Percentiles rank a stretch among this genome's conserved stretches.
Conservation (phyloP, 1,140 invertebrate genomes). For the Drosophila truncata region DNA sequence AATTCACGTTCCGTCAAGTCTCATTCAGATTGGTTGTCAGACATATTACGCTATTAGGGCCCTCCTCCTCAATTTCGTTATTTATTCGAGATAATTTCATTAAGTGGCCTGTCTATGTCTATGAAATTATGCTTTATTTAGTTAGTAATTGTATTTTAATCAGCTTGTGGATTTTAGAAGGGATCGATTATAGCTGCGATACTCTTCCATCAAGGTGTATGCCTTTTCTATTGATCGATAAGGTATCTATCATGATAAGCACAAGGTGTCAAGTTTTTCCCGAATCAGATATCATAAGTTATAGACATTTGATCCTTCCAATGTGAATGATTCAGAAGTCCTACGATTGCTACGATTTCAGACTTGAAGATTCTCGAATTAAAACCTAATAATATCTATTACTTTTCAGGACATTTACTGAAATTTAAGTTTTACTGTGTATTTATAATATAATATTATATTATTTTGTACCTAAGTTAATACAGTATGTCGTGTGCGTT, state of each 20-base stretch:
- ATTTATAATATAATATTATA: too few species aligned
- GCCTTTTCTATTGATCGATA: background rate
- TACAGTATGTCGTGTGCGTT: background rate
- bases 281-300: background rate
- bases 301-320: background rate
- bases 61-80: slow-evolving; percentile 5
- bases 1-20: background rate
- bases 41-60: slow-evolving; percentile 10
- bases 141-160: slow-evolving; percentile 62
- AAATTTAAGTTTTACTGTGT: too few species aligned
- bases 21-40: slow-evolving; percentile 8
- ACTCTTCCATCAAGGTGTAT: background rate
- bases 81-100: slow-evolving; percentile 32
- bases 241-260: background rate
- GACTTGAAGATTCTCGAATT: background rate
- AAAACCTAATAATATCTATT: background rate
- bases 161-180: slow-evolving; percentile 20
- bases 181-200: background rate
- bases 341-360: background rate
- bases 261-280: background rate
- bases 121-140: slow-evolving; percentile 46
- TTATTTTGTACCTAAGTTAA: background rate
- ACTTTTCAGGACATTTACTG: too few species aligned
- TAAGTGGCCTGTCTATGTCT: slow-evolving; percentile 28
- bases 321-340: background rate